phyloP scores from a whole-genome alignment of 2,888 invertebrate genomes.

The Diachrysia chrysitis region DNA sequence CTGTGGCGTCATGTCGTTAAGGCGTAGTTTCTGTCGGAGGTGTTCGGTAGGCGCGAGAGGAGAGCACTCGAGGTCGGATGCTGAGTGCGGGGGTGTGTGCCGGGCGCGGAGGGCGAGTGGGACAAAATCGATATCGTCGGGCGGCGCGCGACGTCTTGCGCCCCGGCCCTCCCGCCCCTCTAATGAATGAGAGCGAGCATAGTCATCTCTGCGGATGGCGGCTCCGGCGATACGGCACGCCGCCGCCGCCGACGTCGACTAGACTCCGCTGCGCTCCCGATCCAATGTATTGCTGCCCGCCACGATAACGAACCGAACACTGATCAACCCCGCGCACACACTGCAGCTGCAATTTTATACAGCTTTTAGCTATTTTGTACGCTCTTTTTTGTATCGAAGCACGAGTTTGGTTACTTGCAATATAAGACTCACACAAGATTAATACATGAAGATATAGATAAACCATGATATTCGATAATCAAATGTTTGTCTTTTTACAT shows the following conservation, averaged over 20 bases:
- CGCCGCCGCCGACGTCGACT: slow-evolving; percentile 68
- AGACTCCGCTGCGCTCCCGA: slow-evolving; percentile 68
- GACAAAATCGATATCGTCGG: slow-evolving; percentile 88
- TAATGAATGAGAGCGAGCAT: slow-evolving; percentile 88
- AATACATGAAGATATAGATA: slow-evolving; percentile 2
- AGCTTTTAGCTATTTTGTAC: slow-evolving; percentile 46
- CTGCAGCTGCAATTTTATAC: slow-evolving; percentile 59
- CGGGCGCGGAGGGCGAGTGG: slow-evolving; percentile 79
- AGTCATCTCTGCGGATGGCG: slow-evolving; percentile 88
- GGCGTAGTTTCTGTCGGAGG: slow-evolving; percentile 87
- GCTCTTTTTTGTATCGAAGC: slow-evolving; percentile 48
- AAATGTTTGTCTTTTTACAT: not conserved
- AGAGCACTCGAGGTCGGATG: slow-evolving; percentile 89
- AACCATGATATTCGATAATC: slow-evolving; percentile 6
- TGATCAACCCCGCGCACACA: slow-evolving; percentile 67
- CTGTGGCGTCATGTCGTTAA: slow-evolving; percentile 85
- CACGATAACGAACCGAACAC: slow-evolving; percentile 72
- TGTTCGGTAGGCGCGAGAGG: slow-evolving; percentile 87
- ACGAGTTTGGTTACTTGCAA: slow-evolving; percentile 36
- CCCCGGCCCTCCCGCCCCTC: slow-evolving; percentile 81
- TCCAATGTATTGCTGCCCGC: slow-evolving; percentile 69
- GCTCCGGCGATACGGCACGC: slow-evolving; percentile 78
- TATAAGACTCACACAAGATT: slow-evolving; percentile 10
- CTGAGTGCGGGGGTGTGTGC: slow-evolving; percentile 84
- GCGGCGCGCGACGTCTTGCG: slow-evolving; percentile 88